Conservation (phyloP, 2,888 invertebrate genomes). For the Meiosimyza decipiens region DNA sequence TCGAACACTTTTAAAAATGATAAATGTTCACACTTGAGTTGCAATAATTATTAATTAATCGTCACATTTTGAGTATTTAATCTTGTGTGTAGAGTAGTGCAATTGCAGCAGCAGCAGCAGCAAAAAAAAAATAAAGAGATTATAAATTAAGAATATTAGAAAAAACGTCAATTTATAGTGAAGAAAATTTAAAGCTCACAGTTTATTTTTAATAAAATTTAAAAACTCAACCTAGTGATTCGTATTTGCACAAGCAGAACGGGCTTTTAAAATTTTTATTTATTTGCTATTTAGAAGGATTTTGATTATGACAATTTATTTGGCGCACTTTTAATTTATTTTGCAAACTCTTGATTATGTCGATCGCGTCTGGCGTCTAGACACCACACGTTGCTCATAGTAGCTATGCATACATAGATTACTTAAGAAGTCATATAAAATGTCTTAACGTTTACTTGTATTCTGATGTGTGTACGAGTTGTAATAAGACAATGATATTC, state of each 20-base stretch:
- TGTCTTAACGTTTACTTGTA: neutral
- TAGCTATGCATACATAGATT: conserved; percentile 3
- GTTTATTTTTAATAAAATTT: neutral
- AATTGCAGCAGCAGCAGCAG: no score
- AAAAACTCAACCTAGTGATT: no score
- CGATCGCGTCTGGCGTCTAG: conserved; percentile 41
- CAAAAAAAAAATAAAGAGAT: neutral
- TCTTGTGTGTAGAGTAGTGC: conserved; percentile 13
- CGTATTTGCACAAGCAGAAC: conserved; percentile 17
- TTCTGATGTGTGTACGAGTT: neutral
- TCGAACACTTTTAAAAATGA: conserved; percentile 40
- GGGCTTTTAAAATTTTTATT: conserved; percentile 36
- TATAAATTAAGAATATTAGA: conserved; percentile 24
- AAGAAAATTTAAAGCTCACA: no score
- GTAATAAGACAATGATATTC: neutral
- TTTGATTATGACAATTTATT: conserved; percentile 37
- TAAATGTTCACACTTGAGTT: conserved; percentile 50
- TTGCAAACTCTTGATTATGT: conserved; percentile 34
- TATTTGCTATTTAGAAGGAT: conserved; percentile 40
- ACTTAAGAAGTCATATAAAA: conserved; percentile 9
- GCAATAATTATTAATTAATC: conserved; percentile 51
- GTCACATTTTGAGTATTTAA: conserved; percentile 42
- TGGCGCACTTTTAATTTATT: conserved; percentile 35
- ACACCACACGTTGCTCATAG: conserved; percentile 36
- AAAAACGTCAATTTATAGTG: neutral